Conservation (phyloP, 1,140 invertebrate genomes). For the Babylonia areolata region DNA sequence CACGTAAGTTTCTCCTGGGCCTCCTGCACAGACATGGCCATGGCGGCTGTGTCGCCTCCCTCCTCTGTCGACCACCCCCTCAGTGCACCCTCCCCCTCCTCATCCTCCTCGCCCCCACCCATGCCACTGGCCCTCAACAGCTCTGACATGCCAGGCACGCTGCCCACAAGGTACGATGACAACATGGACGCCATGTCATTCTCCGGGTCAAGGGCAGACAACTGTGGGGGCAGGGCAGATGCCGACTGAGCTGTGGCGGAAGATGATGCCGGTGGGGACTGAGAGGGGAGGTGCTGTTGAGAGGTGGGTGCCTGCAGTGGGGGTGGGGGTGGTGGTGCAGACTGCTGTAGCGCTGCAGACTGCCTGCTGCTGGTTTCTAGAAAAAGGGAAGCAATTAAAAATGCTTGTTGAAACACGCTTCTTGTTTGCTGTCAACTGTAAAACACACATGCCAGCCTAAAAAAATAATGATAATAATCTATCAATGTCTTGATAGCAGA, state of each 20-base stretch:
- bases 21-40: conserved; percentile 58
- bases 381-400: background rate
- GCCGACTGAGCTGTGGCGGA: conserved; percentile 6
- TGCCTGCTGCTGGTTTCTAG: background rate
- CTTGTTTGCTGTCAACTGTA: no score
- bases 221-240: conserved; percentile 4
- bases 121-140: background rate
- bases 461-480: no score
- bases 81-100: background rate
- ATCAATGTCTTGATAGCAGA: no score
- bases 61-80: background rate
- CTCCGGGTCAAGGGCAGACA: conserved; percentile 17
- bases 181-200: conserved; percentile 28
- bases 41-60: background rate
- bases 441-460: no score
- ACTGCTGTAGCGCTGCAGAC: conserved; percentile 9
- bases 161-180: background rate
- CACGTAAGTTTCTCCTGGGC: conserved; percentile 66
- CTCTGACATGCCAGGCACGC: background rate
- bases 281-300: background rate
- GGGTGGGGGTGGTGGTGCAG: conserved; percentile 13
- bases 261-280: background rate
- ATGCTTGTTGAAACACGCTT: no score
- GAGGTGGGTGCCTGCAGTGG: background rate
- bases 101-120: background rate